Evolutionary conservation across 2,797 vertebrate genomes (phyloP), one percentile per base, ranked within the genome.

Genomic region (Novumbra hubbsi): DNA sequence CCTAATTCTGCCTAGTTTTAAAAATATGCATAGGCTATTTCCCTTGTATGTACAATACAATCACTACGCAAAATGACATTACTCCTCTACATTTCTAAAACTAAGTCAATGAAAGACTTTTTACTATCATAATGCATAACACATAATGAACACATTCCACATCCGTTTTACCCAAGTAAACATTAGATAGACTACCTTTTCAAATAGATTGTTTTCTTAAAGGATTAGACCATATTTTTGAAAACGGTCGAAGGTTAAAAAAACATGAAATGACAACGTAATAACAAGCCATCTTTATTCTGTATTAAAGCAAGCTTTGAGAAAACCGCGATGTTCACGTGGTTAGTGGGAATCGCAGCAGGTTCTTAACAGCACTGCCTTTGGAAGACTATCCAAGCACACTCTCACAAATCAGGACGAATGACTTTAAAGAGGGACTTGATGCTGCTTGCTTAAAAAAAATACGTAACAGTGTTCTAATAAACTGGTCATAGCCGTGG

Each of bases 351-450:
- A 73, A 60, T 1, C 2, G 16, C 55, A 41, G 57, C 68, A 24
- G 74, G 73, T 80, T 74, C 80, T 75, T 73, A 73, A 76, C 73
- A 72, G 79, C 73, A 76, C 81, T 69, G 68, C 70, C 68, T 72
- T 63, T 74, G 17, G 28, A 80, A 79, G 83, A 76, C 80, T 78
- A 81, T 77, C 74, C 69, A 50, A 67, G 74, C 69, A 66, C 50
- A 50, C 69, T 24, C 76, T 73, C 75, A 70, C 64, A 71, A 73
- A 2, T 49, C 65, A 76, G 83, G 80, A 83, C 90, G 86, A 87
- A 90, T 88, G 81, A 84, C 76, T 89, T 68, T 87, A 89, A 91
- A 90, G 90, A 91, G 91, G 88, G 89, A 90, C 88, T 88, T 85
- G 70, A 81, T 76, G 32, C 77, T 80, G 86, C 84, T 79, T 80